Evolutionary conservation across 2,797 vertebrate species (phyloP).

Genomic region (Lepus townsendii): DNA sequence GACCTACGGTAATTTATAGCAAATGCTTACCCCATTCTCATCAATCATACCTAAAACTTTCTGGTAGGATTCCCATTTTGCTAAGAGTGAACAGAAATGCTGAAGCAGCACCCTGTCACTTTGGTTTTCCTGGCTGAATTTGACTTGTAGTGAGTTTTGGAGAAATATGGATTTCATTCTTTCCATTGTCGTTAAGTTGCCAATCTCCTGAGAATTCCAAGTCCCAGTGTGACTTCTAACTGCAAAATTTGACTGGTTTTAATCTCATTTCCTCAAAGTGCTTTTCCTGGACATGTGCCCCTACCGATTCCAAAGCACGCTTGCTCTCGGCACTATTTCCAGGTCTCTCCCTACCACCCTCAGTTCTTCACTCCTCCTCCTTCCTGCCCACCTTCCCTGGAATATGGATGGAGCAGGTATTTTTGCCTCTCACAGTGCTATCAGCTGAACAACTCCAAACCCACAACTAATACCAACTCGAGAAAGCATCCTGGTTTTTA

Average conservation of each 20-base stretch:
- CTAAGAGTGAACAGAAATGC: not conserved
- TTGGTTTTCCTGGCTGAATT: not conserved
- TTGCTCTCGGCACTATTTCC: not conserved
- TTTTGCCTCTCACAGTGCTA: too few species aligned
- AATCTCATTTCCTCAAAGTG: not conserved
- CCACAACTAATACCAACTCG: not conserved
- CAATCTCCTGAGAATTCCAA: not conserved
- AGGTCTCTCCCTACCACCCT: not conserved
- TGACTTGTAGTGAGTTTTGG: not conserved
- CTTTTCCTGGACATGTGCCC: not conserved
- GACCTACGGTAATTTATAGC: not conserved
- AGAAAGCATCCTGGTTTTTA: not conserved
- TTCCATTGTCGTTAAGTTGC: not conserved
- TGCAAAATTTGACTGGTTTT: not conserved
- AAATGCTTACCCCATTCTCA: conserved; percentile 11
- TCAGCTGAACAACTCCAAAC: conserved; percentile 6
- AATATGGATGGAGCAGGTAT: not conserved
- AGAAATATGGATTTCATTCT: not conserved
- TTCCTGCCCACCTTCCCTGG: not conserved
- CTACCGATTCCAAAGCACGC: not conserved
- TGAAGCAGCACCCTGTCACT: not conserved
- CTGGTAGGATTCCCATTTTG: conserved; percentile 8
- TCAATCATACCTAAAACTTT: not conserved
- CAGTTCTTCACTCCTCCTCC: not conserved
- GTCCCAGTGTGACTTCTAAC: not conserved